Evolutionary conservation across 1,140 invertebrate genomes (phyloP), one percentile per base, ranked within the genome.

Genomic region (Armadillidium nasatum): DNA sequence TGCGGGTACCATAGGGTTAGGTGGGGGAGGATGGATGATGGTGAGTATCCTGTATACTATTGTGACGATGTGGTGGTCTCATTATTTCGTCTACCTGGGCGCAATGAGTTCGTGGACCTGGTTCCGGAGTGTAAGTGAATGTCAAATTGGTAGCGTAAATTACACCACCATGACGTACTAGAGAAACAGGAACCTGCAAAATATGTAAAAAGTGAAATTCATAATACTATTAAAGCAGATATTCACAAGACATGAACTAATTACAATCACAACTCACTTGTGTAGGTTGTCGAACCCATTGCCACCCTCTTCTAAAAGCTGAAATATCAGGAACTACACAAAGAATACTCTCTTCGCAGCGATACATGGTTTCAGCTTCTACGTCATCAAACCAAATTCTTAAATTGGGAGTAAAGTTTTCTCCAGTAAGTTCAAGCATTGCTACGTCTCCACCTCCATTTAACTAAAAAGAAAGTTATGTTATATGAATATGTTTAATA

Each of bases 91-190:
- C 93, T 0, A 94, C 91, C 6, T 78, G 76, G 50, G 82, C 72
- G 44, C 81, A 80, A 71, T 82, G 82, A 46, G 80, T 78, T 72
- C 95, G 86, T 0, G 95, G 95, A 0, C 94, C 94, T 0, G 94
- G 94, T 84, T 96, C 94, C 0, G 96, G 96, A 0, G 96, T 98
- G 83, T 98, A 98, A 0, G 96, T 99, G 85, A 99, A 99, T n/a
- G 95, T 99, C 4, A 99, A 87, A 0, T 95, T 95, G 4, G 97
- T 99, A 0, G 96, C 94, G 86, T 99, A 99, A 82, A 99, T 99
- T 74, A 99, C 95, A 71, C 97, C 98, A 87, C 99, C 97, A 84
- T 95, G 95, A 46, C 97, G 87, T 0, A 99, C 97, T 76, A 99
- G 85, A 0, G 95, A 96, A 0, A 99, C 94, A 23, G 97, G 97